Base-by-base conservation (phyloP, 2,888 invertebrate genomes). In the Heliconius hortense region DNA sequence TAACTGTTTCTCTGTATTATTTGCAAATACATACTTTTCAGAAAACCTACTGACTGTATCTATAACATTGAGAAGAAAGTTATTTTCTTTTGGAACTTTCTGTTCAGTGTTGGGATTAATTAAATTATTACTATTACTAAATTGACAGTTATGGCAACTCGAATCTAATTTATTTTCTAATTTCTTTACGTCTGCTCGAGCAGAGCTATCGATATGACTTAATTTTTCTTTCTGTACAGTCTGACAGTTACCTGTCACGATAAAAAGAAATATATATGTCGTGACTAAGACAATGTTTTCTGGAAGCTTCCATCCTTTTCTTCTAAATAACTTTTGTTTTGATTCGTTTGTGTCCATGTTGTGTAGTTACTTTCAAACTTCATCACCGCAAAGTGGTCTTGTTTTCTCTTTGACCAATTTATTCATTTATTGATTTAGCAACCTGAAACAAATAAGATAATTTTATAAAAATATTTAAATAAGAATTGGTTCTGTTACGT, bases 111-210 rank as follows among this genome's bases (percentile, higher is more conserved):
- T 79, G 78, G 74, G 72, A 43, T 80, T 77, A 76, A 82, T 81
- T 75, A 77, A 80, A 79, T 81, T 79, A 75, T 82, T 81, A 82
- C 74, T 88, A 87, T 80, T 89, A 89, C 86, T 91, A 89, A 80
- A 85, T 83, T 86, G 86, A 91, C 92, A 93, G 83, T 84, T 93
- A 94, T 93, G 94, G 93, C 94, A 93, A 84, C 87, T 91, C 89
- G 84, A 83, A 83, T 88, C 88, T 92, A 92, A 80, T 83, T 83
- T 90, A 89, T 81, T 85, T 87, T 86, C 90, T 90, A 91, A 80
- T 83, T 85, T 84, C 81, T 86, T 84, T 77, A 78, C n/a, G 77
- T 85, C 82, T 82, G 82, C 86, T 90, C 91, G 90, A 89, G 89
- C 90, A 87, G 82, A 79, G 83, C 84, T 88, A 81, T 85, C 84